A percentile compares a stretch with the other conserved stretches of the same genome.
Conservation (phyloP, 1,140 invertebrate genomes). For the Heterodera schachtii region DNA sequence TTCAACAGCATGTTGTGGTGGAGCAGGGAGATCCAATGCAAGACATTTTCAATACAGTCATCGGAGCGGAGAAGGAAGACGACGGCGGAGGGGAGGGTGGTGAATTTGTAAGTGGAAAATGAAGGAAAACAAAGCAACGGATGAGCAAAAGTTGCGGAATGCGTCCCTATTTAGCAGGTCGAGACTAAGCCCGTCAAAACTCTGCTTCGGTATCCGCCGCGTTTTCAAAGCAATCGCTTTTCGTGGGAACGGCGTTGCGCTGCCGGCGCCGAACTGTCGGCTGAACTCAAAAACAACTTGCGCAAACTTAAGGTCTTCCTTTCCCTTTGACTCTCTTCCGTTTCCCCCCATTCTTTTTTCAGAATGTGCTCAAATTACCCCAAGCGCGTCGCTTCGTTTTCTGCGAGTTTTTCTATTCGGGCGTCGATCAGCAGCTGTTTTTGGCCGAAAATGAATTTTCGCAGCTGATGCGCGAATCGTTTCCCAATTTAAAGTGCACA, state of each 20-base stretch:
- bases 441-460: constrained; percentile 94
- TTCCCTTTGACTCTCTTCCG: too few species aligned
- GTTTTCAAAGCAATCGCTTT: background rate
- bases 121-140: background rate
- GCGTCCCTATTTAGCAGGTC: background rate
- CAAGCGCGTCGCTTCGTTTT: constrained; percentile 81
- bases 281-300: constrained; percentile 37
- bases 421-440: constrained; percentile 79
- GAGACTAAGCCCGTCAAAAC: background rate
- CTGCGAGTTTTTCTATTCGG: constrained; percentile 99
- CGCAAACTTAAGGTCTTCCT: constrained; percentile 70
- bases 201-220: background rate
- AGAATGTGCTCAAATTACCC: constrained; percentile 94
- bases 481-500: constrained; percentile 85
- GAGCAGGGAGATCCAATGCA: constrained; percentile 18
- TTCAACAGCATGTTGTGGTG: constrained; percentile 24
- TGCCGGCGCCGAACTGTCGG: constrained; percentile 32
- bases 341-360: background rate
- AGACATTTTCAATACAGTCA: background rate
- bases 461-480: constrained; percentile 87
- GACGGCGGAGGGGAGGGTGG: background rate
- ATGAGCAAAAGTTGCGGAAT: background rate
- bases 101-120: background rate
- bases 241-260: background rate
- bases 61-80: constrained; percentile 1